Percentiles rank a stretch among this genome's conserved stretches.
These are phyloP conservation scores for Napeogenes sylphis DNA, from an alignment of 2,888 invertebrate species.

Conservation along the genomic window DNA sequence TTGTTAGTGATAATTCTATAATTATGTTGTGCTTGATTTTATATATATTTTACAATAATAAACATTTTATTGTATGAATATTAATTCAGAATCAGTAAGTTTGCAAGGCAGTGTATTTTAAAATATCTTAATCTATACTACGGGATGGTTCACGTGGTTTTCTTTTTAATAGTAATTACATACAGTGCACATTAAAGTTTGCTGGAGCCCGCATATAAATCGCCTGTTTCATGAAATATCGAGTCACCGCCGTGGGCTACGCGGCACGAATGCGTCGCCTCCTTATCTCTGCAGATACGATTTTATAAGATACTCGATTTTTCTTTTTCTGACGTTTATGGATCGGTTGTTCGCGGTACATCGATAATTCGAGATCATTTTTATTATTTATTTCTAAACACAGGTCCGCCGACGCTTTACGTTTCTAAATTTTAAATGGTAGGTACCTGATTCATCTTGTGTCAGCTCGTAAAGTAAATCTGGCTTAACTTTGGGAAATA, in stretches of 20 bases:
- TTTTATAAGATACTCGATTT: conserved; percentile 72
- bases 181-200: conserved; percentile 67
- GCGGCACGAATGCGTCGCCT: conserved; percentile 60
- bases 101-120: neutral
- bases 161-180: conserved; percentile 66
- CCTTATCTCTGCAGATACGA: conserved; percentile 71
- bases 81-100: too few species aligned
- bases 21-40: too few species aligned
- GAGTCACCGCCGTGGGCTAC: conserved; percentile 70
- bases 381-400: conserved; percentile 32
- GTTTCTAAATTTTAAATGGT: conserved; percentile 20
- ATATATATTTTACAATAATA: too few species aligned
- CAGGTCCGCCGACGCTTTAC: conserved; percentile 16
- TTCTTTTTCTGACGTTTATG: conserved; percentile 73
- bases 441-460: conserved; percentile 18
- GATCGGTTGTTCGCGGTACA: conserved; percentile 71
- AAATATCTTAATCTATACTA: conserved; percentile 6
- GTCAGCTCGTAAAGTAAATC: conserved; percentile 31
- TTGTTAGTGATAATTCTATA: too few species aligned
- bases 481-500: conserved; percentile 31
- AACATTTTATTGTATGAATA: too few species aligned
- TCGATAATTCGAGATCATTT: conserved; percentile 68
- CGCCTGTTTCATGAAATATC: conserved; percentile 74
- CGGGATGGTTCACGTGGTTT: conserved; percentile 22
- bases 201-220: conserved; percentile 71